phyloP scores from a whole-genome alignment of 2,888 invertebrate genomes.

The Alsophila aescularia region DNA sequence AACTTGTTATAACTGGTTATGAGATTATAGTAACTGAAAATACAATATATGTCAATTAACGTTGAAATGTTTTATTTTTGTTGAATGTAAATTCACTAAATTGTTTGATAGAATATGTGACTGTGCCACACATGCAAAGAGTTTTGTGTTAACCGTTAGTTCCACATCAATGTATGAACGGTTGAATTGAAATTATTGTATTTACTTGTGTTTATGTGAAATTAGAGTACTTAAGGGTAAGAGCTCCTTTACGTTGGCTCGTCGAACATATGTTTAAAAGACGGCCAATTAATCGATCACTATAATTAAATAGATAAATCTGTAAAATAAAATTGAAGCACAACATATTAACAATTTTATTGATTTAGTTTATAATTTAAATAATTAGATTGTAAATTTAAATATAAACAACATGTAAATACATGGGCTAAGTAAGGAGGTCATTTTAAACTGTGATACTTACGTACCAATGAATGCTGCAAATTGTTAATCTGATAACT shows the following conservation, averaged over 20 bases:
- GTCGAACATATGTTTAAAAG: slow-evolving; percentile 71
- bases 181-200: slow-evolving; percentile 15
- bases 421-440: slow-evolving; percentile 30
- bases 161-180: slow-evolving; percentile 44
- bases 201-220: slow-evolving; percentile 24
- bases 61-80: slow-evolving; percentile 67
- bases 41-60: slow-evolving; percentile 73
- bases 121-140: slow-evolving; percentile 66
- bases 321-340: slow-evolving; percentile 25
- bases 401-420: slow-evolving; percentile 29
- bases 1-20: slow-evolving; percentile 52
- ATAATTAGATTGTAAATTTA: slow-evolving; percentile 28
- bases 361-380: slow-evolving; percentile 23
- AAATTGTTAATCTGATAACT: slow-evolving; percentile 31
- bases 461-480: slow-evolving; percentile 57
- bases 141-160: slow-evolving; percentile 35
- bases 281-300: slow-evolving; percentile 43
- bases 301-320: slow-evolving; percentile 21
- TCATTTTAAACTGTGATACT: slow-evolving; percentile 61
- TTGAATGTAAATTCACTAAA: slow-evolving; percentile 53
- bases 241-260: slow-evolving; percentile 38
- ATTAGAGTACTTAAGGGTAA: slow-evolving; percentile 24
- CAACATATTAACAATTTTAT: slow-evolving; percentile 27
- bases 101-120: slow-evolving; percentile 58
- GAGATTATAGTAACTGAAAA: slow-evolving; percentile 43